These are phyloP conservation scores for Sinocyclocheilus maitianheensis DNA, from an alignment of 2,113 vertebrate species.

Conservation along the genomic window DNA sequence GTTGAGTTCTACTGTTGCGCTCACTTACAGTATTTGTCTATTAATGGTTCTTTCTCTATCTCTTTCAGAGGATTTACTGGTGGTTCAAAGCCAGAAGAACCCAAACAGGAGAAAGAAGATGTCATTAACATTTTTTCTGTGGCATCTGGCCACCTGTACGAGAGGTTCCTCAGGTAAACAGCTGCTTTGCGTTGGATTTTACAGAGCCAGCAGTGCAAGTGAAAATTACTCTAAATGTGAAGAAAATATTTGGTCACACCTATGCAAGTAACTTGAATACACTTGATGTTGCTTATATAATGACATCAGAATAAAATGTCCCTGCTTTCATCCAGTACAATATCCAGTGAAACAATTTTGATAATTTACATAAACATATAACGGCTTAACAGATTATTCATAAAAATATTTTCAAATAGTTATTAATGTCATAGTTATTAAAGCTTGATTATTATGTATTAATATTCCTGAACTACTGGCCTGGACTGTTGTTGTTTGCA, in stretches of 20 bases:
- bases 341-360: too few relatives aligned
- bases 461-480: too few relatives aligned
- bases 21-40: neutral
- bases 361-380: too few relatives aligned
- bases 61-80: slow-evolving; percentile 88
- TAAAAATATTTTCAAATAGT: too few relatives aligned
- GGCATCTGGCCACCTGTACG: slow-evolving; percentile 96
- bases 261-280: neutral
- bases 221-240: neutral
- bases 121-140: slow-evolving; percentile 98
- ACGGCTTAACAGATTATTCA: too few relatives aligned
- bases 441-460: neutral
- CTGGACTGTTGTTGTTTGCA: neutral
- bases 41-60: neutral
- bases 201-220: neutral
- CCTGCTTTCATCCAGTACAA: too few relatives aligned
- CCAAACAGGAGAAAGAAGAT: slow-evolving; percentile 90
- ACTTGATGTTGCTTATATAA: neutral
- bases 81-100: slow-evolving; percentile 84
- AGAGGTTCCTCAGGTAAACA: slow-evolving; percentile 92
- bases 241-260: too few relatives aligned
- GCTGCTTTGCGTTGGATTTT: neutral
- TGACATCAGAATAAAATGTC: neutral
- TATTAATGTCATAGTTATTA: too few relatives aligned
- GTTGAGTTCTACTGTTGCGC: neutral